Base-by-base conservation (phyloP, 2,113 vertebrate species). In the Pycnonotus jocosus region DNA sequence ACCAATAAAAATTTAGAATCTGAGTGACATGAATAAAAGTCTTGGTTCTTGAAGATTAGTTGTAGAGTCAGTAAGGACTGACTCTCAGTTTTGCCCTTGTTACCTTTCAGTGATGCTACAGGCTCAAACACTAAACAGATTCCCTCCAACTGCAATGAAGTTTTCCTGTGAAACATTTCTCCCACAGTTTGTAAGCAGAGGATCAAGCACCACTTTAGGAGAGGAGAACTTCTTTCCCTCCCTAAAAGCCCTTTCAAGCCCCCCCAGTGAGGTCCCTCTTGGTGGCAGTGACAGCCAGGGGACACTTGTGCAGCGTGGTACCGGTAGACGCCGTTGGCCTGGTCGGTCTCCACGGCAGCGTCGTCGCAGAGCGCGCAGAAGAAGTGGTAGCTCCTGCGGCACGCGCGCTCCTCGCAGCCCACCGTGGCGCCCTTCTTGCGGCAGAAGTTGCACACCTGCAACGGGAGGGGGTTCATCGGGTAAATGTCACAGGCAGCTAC, bases 311-410 rank as follows among this genome's bases (percentile, higher is more conserved):
- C 38, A 38, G 38, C 38, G 9, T 38, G 86, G 85, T 97, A 98
- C 98, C 94, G 95, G 77, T 98, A 98, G 93, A 68, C 37, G 71
- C 98, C 98, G 10, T 40, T n/a, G 8, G 4, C 8, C 83, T 73
- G 54, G 73, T 97, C 95, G 4, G 62, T 91, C 62, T 98, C 81
- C 56, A 93, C 83, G 13, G 95, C 74, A 1, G 98, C 96, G 0
- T 95, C 54, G 7, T 97, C 98, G 5, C 87, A 77, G 70, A 95
- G 94, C 0, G 97, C 97, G 48, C 98, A 98, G 93, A 97, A 97
- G 92, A 96, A 98, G 94, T 98, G 98, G 68, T 98, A 98, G 40
- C 86, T 98, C 45, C 92, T 89, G 64, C n/a, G 40, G 66, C 98
- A 98, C 15, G 31, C 11, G 61, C 86, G 86, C 45, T 96, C 48